Percentiles rank a stretch among this genome's conserved stretches.
phyloP scores from a whole-genome alignment of 2,113 vertebrate genomes.

The Gymnobelideus leadbeateri region DNA sequence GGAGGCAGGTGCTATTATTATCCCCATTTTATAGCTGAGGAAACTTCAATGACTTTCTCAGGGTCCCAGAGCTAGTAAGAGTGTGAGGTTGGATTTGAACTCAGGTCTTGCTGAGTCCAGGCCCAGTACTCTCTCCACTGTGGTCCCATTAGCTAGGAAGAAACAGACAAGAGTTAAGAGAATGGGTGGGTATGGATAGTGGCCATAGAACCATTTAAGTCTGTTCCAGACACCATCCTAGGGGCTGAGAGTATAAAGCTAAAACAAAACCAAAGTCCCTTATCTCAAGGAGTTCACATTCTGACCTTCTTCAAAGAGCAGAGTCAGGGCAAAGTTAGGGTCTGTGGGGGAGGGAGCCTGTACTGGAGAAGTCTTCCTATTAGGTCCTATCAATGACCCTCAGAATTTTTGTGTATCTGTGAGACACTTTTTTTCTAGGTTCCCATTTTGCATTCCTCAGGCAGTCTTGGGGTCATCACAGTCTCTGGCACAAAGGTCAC shows the following conservation, averaged over 20 bases:
- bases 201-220: not conserved
- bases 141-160: not conserved
- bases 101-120: not conserved
- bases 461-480: not conserved
- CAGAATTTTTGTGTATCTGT: not conserved
- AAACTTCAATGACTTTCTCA: not conserved
- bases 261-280: not conserved
- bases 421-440: not conserved
- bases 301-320: not conserved
- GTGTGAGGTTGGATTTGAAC: not conserved
- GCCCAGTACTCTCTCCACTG: not conserved
- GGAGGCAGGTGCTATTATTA: not conserved
- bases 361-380: not conserved
- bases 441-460: not conserved
- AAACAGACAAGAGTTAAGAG: not conserved
- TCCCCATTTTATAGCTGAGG: not conserved
- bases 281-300: not conserved
- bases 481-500: not conserved
- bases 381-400: not conserved
- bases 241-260: not conserved
- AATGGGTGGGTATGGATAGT: not conserved
- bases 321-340: not conserved
- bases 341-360: not conserved
- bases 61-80: not conserved
- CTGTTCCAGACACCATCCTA: not conserved